Evolutionary conservation across 2,797 vertebrate species (phyloP).

Genomic region (Luscinia luscinia): DNA sequence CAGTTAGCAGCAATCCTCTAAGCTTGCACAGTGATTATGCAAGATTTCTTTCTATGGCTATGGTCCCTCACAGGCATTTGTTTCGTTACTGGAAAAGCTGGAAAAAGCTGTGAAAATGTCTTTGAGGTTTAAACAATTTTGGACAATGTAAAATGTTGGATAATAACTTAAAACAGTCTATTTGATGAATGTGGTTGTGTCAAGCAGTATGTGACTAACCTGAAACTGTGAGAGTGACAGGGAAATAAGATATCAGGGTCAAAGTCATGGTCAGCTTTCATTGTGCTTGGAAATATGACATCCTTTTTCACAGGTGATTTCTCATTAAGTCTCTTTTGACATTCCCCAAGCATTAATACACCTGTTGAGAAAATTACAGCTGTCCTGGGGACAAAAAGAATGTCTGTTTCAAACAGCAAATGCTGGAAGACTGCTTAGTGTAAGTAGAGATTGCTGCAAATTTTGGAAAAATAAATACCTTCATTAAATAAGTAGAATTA

Average conservation of each 20-base stretch:
- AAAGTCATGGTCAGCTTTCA: constrained; percentile 30
- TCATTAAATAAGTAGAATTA: neutral
- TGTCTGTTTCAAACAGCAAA: constrained; percentile 19
- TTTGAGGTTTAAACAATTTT: constrained; percentile 47
- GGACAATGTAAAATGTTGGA: constrained; percentile 40
- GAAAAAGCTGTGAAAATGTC: constrained; percentile 8
- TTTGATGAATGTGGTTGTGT: constrained; percentile 56
- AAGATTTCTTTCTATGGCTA: neutral
- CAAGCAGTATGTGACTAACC: constrained; percentile 56
- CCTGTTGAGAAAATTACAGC: constrained; percentile 54
- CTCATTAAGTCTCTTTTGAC: constrained; percentile 65
- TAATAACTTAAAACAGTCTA: constrained; percentile 57
- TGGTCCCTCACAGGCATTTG: neutral
- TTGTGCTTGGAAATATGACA: constrained; percentile 51
- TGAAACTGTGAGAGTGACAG: constrained; percentile 29
- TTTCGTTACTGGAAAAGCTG: neutral
- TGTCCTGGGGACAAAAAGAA: constrained; percentile 40
- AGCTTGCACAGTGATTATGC: neutral
- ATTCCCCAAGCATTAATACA: constrained; percentile 47
- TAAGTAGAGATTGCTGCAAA: neutral
- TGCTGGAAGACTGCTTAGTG: neutral
- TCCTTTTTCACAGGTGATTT: constrained; percentile 60
- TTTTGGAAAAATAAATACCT: neutral
- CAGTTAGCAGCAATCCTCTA: neutral
- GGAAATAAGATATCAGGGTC: constrained; percentile 59